Base-by-base conservation (phyloP, 2,888 invertebrate genomes). In the Philaethria dido region DNA sequence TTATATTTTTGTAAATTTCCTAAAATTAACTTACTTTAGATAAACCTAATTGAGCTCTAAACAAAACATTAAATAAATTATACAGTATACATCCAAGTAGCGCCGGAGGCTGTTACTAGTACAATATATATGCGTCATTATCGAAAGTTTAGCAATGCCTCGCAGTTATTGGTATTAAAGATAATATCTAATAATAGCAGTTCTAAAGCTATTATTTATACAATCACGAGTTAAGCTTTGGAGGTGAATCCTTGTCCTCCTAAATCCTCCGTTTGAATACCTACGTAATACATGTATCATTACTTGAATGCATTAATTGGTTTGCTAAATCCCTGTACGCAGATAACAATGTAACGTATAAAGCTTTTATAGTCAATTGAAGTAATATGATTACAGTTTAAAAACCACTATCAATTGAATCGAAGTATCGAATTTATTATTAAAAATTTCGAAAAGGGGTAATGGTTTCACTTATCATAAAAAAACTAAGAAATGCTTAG, bases 201-300 rank as follows among this genome's bases (percentile, higher is more conserved):
- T 52, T 52, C 36, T 20, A 42, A n/a, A 57, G 22, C 22, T 42
- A 42, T 57, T 57, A 57, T 57, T 57, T 22, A 20, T 39, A 42
- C 22, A 39, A 47, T 20, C 47, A 47, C 8, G 42, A 42, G 42
- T 42, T 25, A 20, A 55, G 22, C 42, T 57, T 16, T 42, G 16
- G 39, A 57, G 14, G n/a, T 42, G 16, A 25, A 25, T 8, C 22
- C 16, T 22, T 57, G 57, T 57, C 9, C n/a, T n/a, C n/a, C n/a
- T n/a, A n/a, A n/a, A n/a, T n/a, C n/a, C n/a, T 57, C n/a, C 22
- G 22, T 42, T 42, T 57, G 22, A 57, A 57, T 22, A 22, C 39
- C 22, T n/a, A 25, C 42, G 39, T 42, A 42, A 57, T 42, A 42
- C 22, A 57, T 57, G 57, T 25, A 57, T n/a, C 9, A 11, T 57